These are phyloP conservation scores for Eurystomus gularis DNA, from an alignment of 2,113 vertebrate species.

Conservation along the genomic window DNA sequence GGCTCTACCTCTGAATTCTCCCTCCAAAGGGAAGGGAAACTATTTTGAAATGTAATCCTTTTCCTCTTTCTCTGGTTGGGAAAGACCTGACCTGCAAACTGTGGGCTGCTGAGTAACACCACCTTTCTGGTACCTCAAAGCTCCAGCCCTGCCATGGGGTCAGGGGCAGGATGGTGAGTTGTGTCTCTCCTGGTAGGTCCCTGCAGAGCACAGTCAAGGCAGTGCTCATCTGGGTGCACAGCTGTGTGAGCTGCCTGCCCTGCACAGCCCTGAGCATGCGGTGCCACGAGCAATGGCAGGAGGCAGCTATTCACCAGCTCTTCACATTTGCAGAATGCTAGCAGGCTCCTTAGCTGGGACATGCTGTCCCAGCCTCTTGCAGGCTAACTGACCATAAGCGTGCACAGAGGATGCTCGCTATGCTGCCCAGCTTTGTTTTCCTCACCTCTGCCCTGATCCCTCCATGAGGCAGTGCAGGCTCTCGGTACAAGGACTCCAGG, in stretches of 20 bases:
- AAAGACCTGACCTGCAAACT: constrained; percentile 26
- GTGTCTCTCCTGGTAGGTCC: neutral
- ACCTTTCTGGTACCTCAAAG: neutral
- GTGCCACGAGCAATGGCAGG: neutral
- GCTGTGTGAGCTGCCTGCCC: accelerated
- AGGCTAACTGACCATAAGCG: neutral
- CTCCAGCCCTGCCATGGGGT: neutral
- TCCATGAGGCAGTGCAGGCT: neutral
- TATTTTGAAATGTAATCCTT: constrained; percentile 53
- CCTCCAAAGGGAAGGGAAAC: constrained; percentile 39
- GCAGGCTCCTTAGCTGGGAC: neutral
- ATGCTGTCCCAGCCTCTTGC: neutral
- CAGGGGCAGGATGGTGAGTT: neutral
- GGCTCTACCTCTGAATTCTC: constrained; percentile 40
- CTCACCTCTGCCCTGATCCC: neutral
- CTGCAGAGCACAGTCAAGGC: neutral
- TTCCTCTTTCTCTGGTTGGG: constrained; percentile 40
- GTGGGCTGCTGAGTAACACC: neutral
- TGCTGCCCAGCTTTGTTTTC: neutral
- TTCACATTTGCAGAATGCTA: neutral
- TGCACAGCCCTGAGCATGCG: accelerated
- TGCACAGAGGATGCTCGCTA: accelerated
- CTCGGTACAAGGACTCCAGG: neutral
- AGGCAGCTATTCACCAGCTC: neutral
- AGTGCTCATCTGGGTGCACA: accelerated